phyloP scores from a whole-genome alignment of 1,140 invertebrate species.

The Drosophila varians region DNA sequence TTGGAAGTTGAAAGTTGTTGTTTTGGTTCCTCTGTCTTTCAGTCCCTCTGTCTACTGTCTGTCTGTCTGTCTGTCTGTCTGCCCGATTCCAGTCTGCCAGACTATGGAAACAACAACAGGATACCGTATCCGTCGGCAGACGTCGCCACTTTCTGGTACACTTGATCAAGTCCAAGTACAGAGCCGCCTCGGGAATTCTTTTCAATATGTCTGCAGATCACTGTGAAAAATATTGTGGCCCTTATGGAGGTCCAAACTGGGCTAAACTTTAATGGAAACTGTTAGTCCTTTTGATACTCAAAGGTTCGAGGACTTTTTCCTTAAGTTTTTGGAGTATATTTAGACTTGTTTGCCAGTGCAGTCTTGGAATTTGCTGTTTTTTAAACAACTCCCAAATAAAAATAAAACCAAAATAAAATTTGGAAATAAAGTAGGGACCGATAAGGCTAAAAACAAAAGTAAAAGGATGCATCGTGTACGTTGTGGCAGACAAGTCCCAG shows the following conservation, averaged over 20 bases:
- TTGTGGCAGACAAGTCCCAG: constrained; percentile 45
- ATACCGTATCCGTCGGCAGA: constrained; percentile 17
- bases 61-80: background rate
- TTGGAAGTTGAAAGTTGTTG: constrained; percentile 38
- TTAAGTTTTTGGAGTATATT: too few species aligned
- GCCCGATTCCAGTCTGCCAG: constrained; percentile 42
- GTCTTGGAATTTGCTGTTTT: constrained; percentile 58
- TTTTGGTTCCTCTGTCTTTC: constrained; percentile 5
- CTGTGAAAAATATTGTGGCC: background rate
- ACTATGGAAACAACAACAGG: constrained; percentile 11
- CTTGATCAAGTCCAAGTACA: constrained; percentile 69
- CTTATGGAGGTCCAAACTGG: too few species aligned
- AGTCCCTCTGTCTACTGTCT: background rate
- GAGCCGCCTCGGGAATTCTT: constrained; percentile 13
- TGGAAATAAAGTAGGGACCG: constrained; percentile 8
- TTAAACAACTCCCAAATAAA: constrained; percentile 20
- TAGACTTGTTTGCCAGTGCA: constrained; percentile 52
- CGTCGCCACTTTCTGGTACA: constrained; percentile 49
- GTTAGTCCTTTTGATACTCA: too few species aligned
- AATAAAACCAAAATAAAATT: constrained; percentile 5
- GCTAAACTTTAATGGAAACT: too few species aligned
- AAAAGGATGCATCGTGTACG: constrained; percentile 37
- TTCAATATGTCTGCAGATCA: constrained; percentile 8
- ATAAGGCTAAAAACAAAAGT: background rate
- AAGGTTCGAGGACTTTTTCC: too few species aligned